These are phyloP conservation scores for Macroteleia sp. DNA, from an alignment of 2,888 invertebrate genomes.

Conservation along the genomic window DNA sequence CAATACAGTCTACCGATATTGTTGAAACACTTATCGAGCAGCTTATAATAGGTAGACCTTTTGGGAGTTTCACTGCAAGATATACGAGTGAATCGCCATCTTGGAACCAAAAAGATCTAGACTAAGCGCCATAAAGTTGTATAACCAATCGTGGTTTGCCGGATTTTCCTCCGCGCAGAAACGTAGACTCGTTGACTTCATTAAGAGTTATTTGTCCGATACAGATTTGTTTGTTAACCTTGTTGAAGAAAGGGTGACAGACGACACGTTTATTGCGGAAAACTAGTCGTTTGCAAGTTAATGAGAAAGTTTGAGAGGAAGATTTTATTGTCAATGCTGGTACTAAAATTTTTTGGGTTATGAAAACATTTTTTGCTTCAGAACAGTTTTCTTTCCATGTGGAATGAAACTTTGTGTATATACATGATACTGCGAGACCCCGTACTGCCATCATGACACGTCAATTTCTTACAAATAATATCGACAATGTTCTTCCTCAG, in stretches of 20 bases:
- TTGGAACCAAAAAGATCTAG: constrained; percentile 56
- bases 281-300: constrained; percentile 1
- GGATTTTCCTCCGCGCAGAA: constrained; percentile 71
- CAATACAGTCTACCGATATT: constrained; percentile 65
- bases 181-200: constrained; percentile 45
- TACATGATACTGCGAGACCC: too few relatives aligned
- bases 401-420: too few relatives aligned
- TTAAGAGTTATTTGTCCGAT: constrained; percentile 28
- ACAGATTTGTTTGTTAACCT: background rate
- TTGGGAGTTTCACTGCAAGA: constrained; percentile 68
- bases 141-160: constrained; percentile 79
- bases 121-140: constrained; percentile 80
- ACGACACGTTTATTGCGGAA: constrained; percentile 4
- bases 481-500: too few relatives aligned
- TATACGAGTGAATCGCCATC: constrained; percentile 62
- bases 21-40: constrained; percentile 68
- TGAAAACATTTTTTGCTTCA: too few relatives aligned
- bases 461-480: too few relatives aligned
- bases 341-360: background rate
- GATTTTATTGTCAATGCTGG: background rate
- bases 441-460: too few relatives aligned
- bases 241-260: constrained; percentile 14
- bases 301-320: background rate
- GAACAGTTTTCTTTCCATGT: too few relatives aligned
- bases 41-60: constrained; percentile 51